These are phyloP conservation scores for Ephestia elutella DNA, from an alignment of 1,140 invertebrate genomes.

Conservation along the genomic window DNA sequence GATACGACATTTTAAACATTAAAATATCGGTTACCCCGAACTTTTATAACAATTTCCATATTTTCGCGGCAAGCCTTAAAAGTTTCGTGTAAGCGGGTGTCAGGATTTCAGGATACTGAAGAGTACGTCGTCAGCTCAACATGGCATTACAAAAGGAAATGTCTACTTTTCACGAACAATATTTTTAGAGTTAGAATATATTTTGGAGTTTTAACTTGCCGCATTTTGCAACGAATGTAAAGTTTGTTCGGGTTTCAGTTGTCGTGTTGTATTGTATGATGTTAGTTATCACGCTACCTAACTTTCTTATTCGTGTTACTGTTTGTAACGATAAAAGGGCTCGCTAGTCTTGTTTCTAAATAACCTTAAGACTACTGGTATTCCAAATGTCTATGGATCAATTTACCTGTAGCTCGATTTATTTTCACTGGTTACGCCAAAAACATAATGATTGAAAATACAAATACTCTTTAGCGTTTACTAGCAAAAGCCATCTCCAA, in stretches of 20 bases:
- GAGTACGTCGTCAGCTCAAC: too few species aligned
- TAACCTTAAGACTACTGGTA: too few species aligned
- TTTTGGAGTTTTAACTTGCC: not conserved
- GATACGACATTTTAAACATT: not conserved
- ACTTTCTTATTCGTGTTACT: too few species aligned
- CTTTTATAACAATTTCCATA: not conserved
- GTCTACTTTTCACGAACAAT: not conserved
- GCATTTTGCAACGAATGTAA: not conserved
- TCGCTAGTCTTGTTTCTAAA: too few species aligned
- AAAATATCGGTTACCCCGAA: not conserved
- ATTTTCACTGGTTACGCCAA: too few species aligned
- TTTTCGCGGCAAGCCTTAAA: not conserved
- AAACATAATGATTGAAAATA: too few species aligned
- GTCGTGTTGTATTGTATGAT: not conserved
- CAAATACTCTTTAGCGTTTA: too few species aligned
- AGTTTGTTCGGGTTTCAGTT: not conserved
- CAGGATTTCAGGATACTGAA: not conserved
- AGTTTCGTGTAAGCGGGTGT: slow-evolving; percentile 1
- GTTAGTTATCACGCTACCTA: too few species aligned
- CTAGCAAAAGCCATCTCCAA: not conserved
- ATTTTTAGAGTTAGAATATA: not conserved
- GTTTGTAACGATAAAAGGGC: too few species aligned
- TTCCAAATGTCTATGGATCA: too few species aligned
- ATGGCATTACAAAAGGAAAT: not conserved
- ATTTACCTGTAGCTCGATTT: too few species aligned